Evolutionary conservation across 1,140 invertebrate genomes (phyloP).

Genomic region (Drosophila cardini): DNA sequence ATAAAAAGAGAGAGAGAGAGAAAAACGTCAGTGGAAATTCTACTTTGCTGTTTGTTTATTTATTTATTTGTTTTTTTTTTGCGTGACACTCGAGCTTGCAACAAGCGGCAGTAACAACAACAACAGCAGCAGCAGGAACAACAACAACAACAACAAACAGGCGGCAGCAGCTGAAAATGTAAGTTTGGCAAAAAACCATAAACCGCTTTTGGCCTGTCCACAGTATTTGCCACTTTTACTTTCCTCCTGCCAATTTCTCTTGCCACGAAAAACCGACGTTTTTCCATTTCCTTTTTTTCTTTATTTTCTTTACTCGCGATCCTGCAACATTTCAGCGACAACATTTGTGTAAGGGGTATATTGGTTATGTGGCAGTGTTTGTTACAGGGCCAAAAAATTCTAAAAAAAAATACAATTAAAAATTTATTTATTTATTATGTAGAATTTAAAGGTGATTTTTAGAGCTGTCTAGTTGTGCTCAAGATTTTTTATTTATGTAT

Average conservation of each 20-base stretch:
- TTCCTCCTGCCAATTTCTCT: neutral
- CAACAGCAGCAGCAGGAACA: constrained; percentile 1
- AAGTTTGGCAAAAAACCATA: constrained; percentile 34
- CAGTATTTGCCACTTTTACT: constrained; percentile 36
- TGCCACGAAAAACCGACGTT: neutral
- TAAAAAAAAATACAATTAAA: no score
- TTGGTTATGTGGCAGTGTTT: no score
- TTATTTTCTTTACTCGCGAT: neutral
- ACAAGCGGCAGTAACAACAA: constrained; percentile 27
- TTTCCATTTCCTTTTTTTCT: neutral
- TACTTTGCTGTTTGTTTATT: constrained; percentile 24
- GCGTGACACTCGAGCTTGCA: constrained; percentile 37
- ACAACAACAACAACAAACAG: constrained; percentile 13
- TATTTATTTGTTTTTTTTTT: constrained; percentile 3
- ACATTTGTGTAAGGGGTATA: neutral
- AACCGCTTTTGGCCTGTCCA: constrained; percentile 30
- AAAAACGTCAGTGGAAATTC: constrained; percentile 33
- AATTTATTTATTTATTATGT: no score
- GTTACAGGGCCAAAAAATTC: no score
- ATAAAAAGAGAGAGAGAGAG: no score
- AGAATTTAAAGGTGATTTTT: no score
- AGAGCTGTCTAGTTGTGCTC: no score
- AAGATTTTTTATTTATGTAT: no score
- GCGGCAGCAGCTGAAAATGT: constrained; percentile 22
- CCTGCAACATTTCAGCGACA: neutral